Conservation (phyloP, 2,888 invertebrate species). For the Barypeithes pellucidus region DNA sequence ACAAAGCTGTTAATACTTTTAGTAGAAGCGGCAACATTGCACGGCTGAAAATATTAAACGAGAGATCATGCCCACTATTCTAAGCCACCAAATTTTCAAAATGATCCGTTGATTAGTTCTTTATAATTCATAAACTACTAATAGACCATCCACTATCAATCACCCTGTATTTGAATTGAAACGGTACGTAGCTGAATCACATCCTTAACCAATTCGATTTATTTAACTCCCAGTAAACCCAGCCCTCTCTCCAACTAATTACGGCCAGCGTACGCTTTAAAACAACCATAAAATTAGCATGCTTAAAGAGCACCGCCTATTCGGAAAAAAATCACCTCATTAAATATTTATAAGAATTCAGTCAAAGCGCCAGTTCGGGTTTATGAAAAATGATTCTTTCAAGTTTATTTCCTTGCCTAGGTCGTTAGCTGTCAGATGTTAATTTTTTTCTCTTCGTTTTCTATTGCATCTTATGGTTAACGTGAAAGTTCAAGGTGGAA, state of each 20-base stretch:
- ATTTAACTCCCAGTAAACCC: conserved; percentile 40
- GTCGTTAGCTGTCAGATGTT: conserved; percentile 55
- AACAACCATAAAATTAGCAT: conserved; percentile 67
- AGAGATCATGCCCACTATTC: no score
- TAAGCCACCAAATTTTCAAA: no score
- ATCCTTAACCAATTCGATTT: conserved; percentile 53
- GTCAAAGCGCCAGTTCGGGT: conserved; percentile 49
- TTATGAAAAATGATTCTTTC: conserved; percentile 62
- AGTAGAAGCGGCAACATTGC: no score
- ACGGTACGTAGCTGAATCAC: no score
- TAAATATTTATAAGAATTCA: conserved; percentile 65
- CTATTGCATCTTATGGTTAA: conserved; percentile 45
- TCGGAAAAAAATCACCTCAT: conserved; percentile 61
- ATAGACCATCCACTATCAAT: no score
- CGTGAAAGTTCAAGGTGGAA: conserved; percentile 29
- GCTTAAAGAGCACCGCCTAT: conserved; percentile 63
- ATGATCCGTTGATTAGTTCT: no score
- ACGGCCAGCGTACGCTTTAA: conserved; percentile 56
- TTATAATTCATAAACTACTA: no score
- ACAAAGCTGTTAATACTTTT: no score
- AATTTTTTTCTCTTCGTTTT: conserved; percentile 42
- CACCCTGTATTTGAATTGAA: no score
- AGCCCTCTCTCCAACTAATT: conserved; percentile 40
- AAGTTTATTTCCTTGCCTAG: conserved; percentile 56
- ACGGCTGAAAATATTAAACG: no score